Percentiles rank a stretch among this genome's conserved stretches.
phyloP scores from a whole-genome alignment of 2,797 vertebrate species.

The Syngnathus acus region DNA sequence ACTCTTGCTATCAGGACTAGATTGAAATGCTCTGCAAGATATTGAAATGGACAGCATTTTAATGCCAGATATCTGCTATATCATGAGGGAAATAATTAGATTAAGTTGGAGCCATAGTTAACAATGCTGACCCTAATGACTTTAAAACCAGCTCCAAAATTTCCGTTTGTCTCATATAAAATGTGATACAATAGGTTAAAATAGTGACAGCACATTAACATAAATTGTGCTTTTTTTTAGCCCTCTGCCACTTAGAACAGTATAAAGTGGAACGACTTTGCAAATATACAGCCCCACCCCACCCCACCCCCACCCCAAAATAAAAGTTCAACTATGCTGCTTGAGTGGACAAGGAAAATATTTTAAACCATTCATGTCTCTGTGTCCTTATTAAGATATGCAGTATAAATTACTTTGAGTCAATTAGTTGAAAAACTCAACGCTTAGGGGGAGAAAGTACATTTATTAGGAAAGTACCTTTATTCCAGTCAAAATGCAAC shows the following conservation, averaged over 20 bases:
- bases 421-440: constrained; percentile 20
- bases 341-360: constrained; percentile 64
- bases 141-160: background rate
- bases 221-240: background rate
- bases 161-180: background rate
- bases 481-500: constrained; percentile 49
- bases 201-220: background rate
- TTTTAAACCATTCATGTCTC: constrained; percentile 28
- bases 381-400: background rate
- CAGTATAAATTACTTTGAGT: background rate
- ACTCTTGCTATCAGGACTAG: background rate
- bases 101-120: background rate
- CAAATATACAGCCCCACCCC: constrained; percentile 6
- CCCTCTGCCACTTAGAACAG: background rate
- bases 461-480: constrained; percentile 14
- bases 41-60: background rate
- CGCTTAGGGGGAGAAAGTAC: constrained; percentile 22
- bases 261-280: constrained; percentile 38
- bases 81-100: background rate
- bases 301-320: constrained; percentile 10
- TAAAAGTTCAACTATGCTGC: constrained; percentile 53
- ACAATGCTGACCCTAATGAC: background rate
- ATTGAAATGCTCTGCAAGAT: background rate
- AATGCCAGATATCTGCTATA: background rate
- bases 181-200: background rate